Base-by-base conservation (phyloP, 2,113 vertebrate species). In the Podarcis raffonei region DNA sequence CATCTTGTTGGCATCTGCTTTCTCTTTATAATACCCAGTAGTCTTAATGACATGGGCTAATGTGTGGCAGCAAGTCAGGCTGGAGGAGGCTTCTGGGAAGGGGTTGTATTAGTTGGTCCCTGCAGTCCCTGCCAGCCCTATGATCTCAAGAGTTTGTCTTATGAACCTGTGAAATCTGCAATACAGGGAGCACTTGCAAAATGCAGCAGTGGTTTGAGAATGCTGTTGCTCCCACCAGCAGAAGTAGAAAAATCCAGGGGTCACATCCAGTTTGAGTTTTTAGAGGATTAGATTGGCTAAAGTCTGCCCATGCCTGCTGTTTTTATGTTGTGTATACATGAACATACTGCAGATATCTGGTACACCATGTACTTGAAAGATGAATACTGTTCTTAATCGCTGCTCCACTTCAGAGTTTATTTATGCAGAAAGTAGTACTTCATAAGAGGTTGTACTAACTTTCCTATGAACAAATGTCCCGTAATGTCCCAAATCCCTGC, bases 231-330 rank as follows among this genome's bases (percentile, higher is more conserved):
- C n/a, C 32, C 37, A 35, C 72, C 23, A 35, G 27, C 32, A 35
- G 71, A 9, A 57, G n/a, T 35, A 83, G 59, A 18, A 53, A 32
- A 88, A 83, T 30, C 2, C 4, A 48, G 3, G 76, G 72, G 74
- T 35, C 20, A 20, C 8, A 62, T 39, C 9, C 9, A 32, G 48
- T 27, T 6, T 35, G 39, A 74, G 15, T 48, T 48, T 78, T 37
- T 42, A 32, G 53, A 65, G 25, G 82, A 23, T 69, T 42, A 79
- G 76, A 35, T 79, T 59, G n/a, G 35, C 27, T 77, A 85, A 42
- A 32, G 59, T 30, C 37, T 88, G 87, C 66, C 72, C 83, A 72
- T 83, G 59, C 72, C 72, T 83, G 72, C 81, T 88, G 71, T 23
- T 82, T 82, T 32, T 83, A 53, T 53, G 9, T 68, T 39, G 66